Percentiles rank a stretch among this genome's conserved stretches.
These are phyloP conservation scores for Lonchura striata DNA, from an alignment of 2,113 vertebrate genomes.

Conservation along the genomic window DNA sequence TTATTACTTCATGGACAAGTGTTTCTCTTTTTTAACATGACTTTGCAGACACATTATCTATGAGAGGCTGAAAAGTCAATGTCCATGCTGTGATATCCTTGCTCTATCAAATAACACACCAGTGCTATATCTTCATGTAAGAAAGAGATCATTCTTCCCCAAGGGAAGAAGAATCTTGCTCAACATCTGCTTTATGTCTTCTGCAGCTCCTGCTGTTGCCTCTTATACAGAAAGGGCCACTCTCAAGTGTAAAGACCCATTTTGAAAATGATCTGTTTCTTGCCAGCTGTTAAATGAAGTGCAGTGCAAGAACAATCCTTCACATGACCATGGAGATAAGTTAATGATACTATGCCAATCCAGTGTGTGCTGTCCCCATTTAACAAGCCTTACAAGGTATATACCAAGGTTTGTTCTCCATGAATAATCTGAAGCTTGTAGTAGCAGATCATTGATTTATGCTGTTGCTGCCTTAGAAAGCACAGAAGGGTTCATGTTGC, in stretches of 20 bases:
- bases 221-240: neutral
- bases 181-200: constrained; percentile 48
- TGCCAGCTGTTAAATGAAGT: constrained; percentile 47
- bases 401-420: neutral
- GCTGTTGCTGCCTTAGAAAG: constrained; percentile 28
- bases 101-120: neutral
- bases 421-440: neutral
- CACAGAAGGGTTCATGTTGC: constrained; percentile 37
- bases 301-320: neutral
- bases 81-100: neutral
- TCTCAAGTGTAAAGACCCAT: constrained; percentile 28
- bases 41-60: neutral
- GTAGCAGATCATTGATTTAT: constrained; percentile 48
- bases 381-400: neutral
- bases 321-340: neutral
- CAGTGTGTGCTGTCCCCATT: neutral
- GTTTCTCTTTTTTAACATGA: neutral
- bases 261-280: constrained; percentile 33
- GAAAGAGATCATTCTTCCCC: neutral
- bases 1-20: neutral
- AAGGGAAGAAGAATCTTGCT: constrained; percentile 26
- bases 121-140: neutral
- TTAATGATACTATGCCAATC: constrained; percentile 27
- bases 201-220: constrained; percentile 12
- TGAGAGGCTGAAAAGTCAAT: neutral